Evolutionary conservation across 1,140 invertebrate species (phyloP).

Genomic region (Drosophila nigrodunni): DNA sequence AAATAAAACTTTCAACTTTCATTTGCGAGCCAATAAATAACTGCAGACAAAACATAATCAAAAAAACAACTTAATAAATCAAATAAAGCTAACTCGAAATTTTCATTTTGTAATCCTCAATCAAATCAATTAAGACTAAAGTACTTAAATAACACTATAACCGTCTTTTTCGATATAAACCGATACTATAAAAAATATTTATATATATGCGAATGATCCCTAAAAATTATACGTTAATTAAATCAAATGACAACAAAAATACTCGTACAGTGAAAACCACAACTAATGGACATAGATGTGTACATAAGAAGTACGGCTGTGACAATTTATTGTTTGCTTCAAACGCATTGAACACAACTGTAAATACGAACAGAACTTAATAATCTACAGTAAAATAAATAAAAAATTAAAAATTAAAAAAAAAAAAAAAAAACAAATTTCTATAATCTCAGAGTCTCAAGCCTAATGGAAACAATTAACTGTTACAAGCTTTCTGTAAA

Average conservation of each 20-base stretch:
- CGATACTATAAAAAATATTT: background rate
- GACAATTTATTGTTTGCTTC: conserved; percentile 70
- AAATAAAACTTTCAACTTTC: background rate
- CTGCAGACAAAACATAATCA: background rate
- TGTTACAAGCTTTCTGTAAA: conserved; percentile 21
- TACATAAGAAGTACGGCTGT: conserved; percentile 69
- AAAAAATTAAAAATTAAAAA: conserved; percentile 22
- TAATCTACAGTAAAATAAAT: conserved; percentile 18
- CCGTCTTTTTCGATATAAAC: conserved; percentile 58
- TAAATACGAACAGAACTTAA: conserved; percentile 57
- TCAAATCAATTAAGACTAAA: conserved; percentile 25
- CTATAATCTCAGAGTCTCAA: background rate
- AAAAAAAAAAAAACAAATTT: background rate
- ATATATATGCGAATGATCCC: background rate
- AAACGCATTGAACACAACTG: conserved; percentile 63
- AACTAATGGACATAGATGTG: conserved; percentile 26
- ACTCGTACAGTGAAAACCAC: conserved; percentile 24
- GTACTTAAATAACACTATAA: conserved; percentile 17
- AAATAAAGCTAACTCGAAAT: conserved; percentile 2
- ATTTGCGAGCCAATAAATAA: conserved; percentile 1
- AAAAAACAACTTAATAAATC: background rate
- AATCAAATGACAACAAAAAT: conserved; percentile 41
- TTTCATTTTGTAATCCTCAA: conserved; percentile 25
- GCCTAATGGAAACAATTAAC: conserved; percentile 7
- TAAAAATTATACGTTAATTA: conserved; percentile 2